Conservation (phyloP, 2,113 vertebrate species). For the Microcebus tavaratra region DNA sequence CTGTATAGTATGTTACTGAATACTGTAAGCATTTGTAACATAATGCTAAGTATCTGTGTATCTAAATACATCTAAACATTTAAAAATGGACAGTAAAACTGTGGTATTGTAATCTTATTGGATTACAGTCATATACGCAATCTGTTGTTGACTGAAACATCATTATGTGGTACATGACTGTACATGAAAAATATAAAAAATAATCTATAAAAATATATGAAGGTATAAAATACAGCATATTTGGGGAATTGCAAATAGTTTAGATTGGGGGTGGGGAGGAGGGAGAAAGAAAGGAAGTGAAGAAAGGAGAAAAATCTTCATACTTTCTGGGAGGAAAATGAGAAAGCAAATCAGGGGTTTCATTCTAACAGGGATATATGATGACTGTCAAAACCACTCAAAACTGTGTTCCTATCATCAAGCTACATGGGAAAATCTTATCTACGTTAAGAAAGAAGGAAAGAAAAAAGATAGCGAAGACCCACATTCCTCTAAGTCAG, state of each 20-base stretch:
- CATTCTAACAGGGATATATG: neutral
- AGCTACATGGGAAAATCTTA: neutral
- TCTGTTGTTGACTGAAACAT: neutral
- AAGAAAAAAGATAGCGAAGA: neutral
- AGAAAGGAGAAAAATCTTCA: neutral
- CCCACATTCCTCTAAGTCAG: neutral
- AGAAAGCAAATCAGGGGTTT: neutral
- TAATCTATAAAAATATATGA: neutral
- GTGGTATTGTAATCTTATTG: neutral
- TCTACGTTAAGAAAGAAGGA: neutral
- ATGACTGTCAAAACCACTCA: neutral
- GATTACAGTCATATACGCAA: neutral
- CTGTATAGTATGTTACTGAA: neutral
- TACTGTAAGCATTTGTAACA: neutral
- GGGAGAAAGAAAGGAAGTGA: neutral
- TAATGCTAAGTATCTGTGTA: neutral
- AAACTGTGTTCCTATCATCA: neutral
- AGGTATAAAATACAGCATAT: neutral
- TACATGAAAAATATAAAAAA: neutral
- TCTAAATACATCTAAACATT: neutral
- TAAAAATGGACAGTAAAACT: neutral
- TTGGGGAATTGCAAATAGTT: neutral
- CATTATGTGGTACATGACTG: neutral
- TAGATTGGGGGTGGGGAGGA: neutral
- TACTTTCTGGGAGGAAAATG: neutral